Evolutionary conservation across 1,140 invertebrate species (phyloP).

Genomic region (Agraylea sexmaculata): DNA sequence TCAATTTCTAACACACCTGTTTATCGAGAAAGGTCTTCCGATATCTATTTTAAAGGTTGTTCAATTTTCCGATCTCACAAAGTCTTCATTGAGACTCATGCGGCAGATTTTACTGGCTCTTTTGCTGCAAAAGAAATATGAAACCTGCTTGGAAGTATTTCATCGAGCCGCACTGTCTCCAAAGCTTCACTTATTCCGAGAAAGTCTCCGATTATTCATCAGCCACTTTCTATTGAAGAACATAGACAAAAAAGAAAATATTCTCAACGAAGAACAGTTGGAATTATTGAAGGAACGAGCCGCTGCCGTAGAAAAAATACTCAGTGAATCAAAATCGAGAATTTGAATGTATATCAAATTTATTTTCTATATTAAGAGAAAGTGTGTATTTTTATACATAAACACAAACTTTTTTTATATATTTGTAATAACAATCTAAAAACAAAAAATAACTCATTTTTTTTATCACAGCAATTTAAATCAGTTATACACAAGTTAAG

Average conservation of each 20-base stretch:
- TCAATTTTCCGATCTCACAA: constrained; percentile 68
- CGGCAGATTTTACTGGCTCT: constrained; percentile 58
- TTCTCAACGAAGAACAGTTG: constrained; percentile 40
- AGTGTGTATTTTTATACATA: constrained; percentile 5
- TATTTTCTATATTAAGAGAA: constrained; percentile 13
- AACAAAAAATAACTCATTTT: neutral
- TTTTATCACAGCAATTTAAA: constrained; percentile 6
- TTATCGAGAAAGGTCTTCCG: constrained; percentile 64
- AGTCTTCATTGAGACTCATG: constrained; percentile 54
- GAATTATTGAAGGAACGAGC: constrained; percentile 39
- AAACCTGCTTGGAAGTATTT: constrained; percentile 52
- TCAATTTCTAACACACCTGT: constrained; percentile 67
- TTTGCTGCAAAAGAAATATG: constrained; percentile 47
- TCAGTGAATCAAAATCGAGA: neutral
- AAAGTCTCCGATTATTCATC: constrained; percentile 66
- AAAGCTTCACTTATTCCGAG: constrained; percentile 59
- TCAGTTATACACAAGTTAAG: neutral
- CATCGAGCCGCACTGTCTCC: constrained; percentile 48
- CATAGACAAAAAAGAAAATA: constrained; percentile 32
- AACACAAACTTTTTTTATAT: neutral
- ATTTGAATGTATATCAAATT: neutral
- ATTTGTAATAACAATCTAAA: neutral
- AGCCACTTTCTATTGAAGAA: constrained; percentile 66
- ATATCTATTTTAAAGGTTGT: constrained; percentile 79
- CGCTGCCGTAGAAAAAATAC: constrained; percentile 42